Base-by-base conservation (phyloP, 1,140 invertebrate genomes). In the Himalopsyche phryganea region DNA sequence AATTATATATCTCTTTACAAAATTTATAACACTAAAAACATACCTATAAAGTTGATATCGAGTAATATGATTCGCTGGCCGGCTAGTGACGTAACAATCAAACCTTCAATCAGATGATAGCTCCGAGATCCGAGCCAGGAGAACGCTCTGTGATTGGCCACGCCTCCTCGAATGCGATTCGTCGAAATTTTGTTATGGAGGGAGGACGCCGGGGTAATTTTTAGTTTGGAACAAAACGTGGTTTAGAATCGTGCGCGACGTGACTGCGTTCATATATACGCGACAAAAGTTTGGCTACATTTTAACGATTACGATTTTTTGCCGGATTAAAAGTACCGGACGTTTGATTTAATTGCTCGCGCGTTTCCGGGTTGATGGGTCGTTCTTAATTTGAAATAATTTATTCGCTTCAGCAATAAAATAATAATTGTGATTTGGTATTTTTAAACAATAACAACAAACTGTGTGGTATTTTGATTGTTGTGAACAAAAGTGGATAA, bases 11-110 rank as follows among this genome's bases (percentile, higher is more conserved):
- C 23, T 28, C 23, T 28, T 28, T 28, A 28, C 23, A 28, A 3
- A 3, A 28, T 28, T 28, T 28, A 28, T 28, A 28, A 28, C 23
- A 28, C 23, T 28, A 28, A 28, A 28, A 28, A 28, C 23, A 28
- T 28, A 28, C 54, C 28, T 51, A 61, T 61, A 42, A 56, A 44
- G 40, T 61, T 61, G 33, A 61, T 57, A 61, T 50, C 55, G 19
- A 46, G 52, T 11, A 20, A 49, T 50, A 40, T 50, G 54, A 63
- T 59, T 57, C 60, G 54, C 54, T 45, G 50, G 28, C 19, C 46
- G 9, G 23, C 15, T 9, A n/a, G 51, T 58, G 61, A 55, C 56
- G 51, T 54, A 46, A 50, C 50, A 28, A 50, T 58, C 44, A 57
- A 57, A 49, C 46, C 46, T 50, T 50, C 54, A 50, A 57, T 50